A percentile compares a stretch with the other conserved stretches of the same genome.
These are phyloP conservation scores for Oreotrochilus melanogaster DNA, from an alignment of 2,113 vertebrate species.

Conservation along the genomic window DNA sequence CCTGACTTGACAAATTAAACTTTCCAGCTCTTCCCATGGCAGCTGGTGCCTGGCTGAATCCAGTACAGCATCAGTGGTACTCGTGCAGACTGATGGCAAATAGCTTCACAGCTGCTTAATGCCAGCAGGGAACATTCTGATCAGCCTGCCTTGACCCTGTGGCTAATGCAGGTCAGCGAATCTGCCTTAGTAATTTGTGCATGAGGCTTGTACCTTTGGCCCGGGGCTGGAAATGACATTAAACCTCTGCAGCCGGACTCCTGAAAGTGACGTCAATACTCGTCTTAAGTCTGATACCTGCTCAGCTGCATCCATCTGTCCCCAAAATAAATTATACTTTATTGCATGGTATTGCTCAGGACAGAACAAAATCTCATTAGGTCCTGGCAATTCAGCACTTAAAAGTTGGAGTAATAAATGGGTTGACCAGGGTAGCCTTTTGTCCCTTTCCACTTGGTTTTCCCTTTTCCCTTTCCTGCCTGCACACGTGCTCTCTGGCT, in stretches of 20 bases:
- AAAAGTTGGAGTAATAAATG: neutral
- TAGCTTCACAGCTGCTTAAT: neutral
- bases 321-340: neutral
- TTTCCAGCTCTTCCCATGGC: neutral
- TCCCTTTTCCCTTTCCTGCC: neutral
- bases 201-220: neutral
- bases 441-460: neutral
- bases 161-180: neutral
- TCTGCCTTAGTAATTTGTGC: neutral
- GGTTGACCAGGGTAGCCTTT: neutral
- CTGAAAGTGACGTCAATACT: neutral
- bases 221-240: neutral
- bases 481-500: fast-evolving
- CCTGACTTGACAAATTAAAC: neutral
- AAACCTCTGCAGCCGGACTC: neutral
- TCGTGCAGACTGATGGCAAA: fast-evolving
- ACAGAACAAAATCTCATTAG: neutral
- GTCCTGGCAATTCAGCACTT: neutral
- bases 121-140: neutral
- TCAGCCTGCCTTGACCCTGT: neutral
- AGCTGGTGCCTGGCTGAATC: neutral
- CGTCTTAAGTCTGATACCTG: neutral
- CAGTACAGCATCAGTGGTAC: fast-evolving
- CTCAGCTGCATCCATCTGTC: neutral
- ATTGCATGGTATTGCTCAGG: neutral